Base-by-base conservation (phyloP, 2,888 invertebrate species). In the Pachycephus smyrnensis region DNA sequence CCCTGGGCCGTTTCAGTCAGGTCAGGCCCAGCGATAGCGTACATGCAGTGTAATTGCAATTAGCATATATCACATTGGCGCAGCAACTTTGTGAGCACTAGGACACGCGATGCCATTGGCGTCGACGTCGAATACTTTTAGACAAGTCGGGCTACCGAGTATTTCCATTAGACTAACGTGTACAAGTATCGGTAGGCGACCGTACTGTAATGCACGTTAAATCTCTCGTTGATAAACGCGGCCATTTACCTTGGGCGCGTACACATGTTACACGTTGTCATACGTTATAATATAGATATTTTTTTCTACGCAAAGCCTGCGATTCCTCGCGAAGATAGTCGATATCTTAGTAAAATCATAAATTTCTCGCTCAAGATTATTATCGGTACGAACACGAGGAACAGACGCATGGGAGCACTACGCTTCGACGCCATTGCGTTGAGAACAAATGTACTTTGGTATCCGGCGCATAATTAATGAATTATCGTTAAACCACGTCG, bases 11-110 rank as follows among this genome's bases (percentile, higher is more conserved):
- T 82, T 83, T 82, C 82, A 83, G 81, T 84, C 81, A 79, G 81
- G 75, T 81, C 81, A 82, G 80, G 78, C 76, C 79, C 74, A 76
- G 81, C 82, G 88, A 84, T 87, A 84, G 79, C 85, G 85, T 85
- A 40, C 32, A 86, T 76, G 71, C 74, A 31, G 86, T 86, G 88
- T 90, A 90, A 90, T 90, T 90, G 90, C 88, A 90, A 90, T 90
- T 90, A 90, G 89, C 90, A 87, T 89, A 90, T 87, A 89, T 89
- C 87, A 89, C 86, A 89, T 84, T 84, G 88, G 86, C 86, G 87
- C 81, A 78, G 82, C 76, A 79, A 78, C 68, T 71, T 80, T 75
- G 78, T 78, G 76, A 73, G 77, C 77, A 78, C 79, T 76, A 73
- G 79, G 79, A 81, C 88, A 87, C 89, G 89, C 88, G 85, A 89